Percentiles rank a stretch among this genome's conserved stretches.
Conservation (phyloP, 2,888 invertebrate species). For the Frankliniella fusca region DNA sequence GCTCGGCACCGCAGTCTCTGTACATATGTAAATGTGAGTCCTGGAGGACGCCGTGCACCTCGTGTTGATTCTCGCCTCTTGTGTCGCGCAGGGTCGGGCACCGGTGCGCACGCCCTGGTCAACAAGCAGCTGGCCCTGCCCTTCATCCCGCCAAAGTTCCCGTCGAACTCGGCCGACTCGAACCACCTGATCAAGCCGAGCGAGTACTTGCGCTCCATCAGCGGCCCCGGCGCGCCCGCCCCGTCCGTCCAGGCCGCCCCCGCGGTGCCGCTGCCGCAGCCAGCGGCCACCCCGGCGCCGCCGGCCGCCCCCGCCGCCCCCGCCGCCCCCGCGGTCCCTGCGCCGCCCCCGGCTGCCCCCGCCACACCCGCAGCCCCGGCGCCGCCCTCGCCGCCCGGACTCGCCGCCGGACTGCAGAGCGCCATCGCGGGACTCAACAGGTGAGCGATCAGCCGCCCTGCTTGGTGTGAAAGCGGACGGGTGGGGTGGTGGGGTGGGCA, state of each 20-base stretch:
- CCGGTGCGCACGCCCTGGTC: conserved; percentile 51
- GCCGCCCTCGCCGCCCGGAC: conserved; percentile 50
- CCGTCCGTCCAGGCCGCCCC: conserved; percentile 30
- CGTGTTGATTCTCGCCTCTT: too few species aligned
- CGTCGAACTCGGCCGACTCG: conserved; percentile 61
- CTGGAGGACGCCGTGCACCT: too few species aligned
- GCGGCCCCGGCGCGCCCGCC: conserved; percentile 42
- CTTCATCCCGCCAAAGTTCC: conserved; percentile 88
- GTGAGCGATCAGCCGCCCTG: conserved; percentile 3
- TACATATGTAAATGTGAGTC: background rate
- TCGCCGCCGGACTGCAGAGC: conserved; percentile 46
- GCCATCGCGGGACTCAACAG: conserved; percentile 38
- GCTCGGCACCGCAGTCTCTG: background rate
- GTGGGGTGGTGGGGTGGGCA: background rate
- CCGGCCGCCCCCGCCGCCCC: conserved; percentile 31
- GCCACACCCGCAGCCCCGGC: conserved; percentile 48
- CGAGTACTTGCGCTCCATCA: conserved; percentile 84
- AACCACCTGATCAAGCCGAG: conserved; percentile 87
- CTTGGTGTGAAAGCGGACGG: background rate
- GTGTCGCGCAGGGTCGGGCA: background rate
- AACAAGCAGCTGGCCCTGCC: conserved; percentile 82
- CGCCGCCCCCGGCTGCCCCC: conserved; percentile 48
- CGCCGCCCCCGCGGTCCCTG: conserved; percentile 50
- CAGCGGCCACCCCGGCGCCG: conserved; percentile 37
- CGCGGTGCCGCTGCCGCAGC: conserved; percentile 29